phyloP scores from a whole-genome alignment of 1,140 invertebrate genomes.

The Macrosteles quadrilineatus region DNA sequence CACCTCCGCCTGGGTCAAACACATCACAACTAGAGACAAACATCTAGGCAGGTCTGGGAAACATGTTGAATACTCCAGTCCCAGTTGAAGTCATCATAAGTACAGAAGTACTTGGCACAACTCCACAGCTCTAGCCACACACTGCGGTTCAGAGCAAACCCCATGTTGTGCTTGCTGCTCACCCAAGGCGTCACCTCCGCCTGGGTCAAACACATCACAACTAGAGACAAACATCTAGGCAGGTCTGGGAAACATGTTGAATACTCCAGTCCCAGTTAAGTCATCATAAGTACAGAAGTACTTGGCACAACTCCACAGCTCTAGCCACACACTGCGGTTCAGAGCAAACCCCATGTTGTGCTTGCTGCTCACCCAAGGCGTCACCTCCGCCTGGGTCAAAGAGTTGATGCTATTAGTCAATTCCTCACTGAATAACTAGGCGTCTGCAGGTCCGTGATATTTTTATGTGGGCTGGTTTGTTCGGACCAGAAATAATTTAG shows the following conservation, averaged over 20 bases:
- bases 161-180: constrained; percentile 98
- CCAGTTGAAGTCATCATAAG: constrained; percentile 99
- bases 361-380: constrained; percentile 93
- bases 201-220: constrained; percentile 55
- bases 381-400: constrained; percentile 79
- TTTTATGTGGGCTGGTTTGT: no score
- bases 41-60: background rate
- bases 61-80: constrained; percentile 93
- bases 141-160: constrained; percentile 88
- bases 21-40: no score
- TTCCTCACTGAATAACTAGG: no score
- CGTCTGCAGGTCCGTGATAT: no score
- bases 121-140: constrained; percentile 83
- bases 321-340: constrained; percentile 81
- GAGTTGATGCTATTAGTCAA: no score
- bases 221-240: constrained; percentile 42
- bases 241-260: constrained; percentile 60
- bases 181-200: constrained; percentile 96
- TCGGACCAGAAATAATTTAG: no score
- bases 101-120: constrained; percentile 88
- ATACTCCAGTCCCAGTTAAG: constrained; percentile 99
- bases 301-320: constrained; percentile 77
- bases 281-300: constrained; percentile 97
- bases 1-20: constrained; percentile 76
- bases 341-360: constrained; percentile 99